These are phyloP conservation scores for Discoglossus pictus DNA, from an alignment of 2,797 vertebrate species.

Conservation along the genomic window DNA sequence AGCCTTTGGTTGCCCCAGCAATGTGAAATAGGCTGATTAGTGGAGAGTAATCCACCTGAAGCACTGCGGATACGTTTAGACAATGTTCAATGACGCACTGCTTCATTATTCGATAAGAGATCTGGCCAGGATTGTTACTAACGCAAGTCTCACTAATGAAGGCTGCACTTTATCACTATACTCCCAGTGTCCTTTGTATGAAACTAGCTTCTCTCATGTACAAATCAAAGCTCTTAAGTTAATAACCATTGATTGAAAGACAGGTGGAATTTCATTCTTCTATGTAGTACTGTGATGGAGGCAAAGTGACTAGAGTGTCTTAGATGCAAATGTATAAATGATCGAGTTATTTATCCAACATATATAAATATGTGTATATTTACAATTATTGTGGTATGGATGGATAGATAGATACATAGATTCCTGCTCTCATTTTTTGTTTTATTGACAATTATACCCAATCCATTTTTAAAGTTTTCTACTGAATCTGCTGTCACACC, in stretches of 20 bases:
- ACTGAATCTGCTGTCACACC: no score
- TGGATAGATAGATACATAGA: no score
- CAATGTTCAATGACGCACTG: constrained; percentile 13
- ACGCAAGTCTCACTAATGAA: constrained; percentile 21
- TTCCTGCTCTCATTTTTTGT: no score
- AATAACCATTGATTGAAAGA: background rate
- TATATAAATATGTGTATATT: no score
- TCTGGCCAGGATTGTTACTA: constrained; percentile 25
- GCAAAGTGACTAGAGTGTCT: no score
- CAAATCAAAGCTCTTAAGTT: background rate
- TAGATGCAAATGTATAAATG: no score
- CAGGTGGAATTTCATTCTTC: background rate
- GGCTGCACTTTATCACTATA: constrained; percentile 3
- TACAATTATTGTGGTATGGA: no score
- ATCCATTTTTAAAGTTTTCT: no score
- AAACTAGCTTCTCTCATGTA: background rate
- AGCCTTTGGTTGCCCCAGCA: constrained; percentile 22
- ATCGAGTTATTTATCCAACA: no score
- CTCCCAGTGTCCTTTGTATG: background rate
- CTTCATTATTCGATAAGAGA: constrained; percentile 32
- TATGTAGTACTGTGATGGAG: no score
- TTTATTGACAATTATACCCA: no score
- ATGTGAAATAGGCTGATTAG: constrained; percentile 31
- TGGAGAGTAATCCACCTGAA: constrained; percentile 1
- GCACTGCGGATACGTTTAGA: constrained; percentile 17